Base-by-base conservation (phyloP, 1,140 invertebrate species). In the Pogonomyrmex barbatus region DNA sequence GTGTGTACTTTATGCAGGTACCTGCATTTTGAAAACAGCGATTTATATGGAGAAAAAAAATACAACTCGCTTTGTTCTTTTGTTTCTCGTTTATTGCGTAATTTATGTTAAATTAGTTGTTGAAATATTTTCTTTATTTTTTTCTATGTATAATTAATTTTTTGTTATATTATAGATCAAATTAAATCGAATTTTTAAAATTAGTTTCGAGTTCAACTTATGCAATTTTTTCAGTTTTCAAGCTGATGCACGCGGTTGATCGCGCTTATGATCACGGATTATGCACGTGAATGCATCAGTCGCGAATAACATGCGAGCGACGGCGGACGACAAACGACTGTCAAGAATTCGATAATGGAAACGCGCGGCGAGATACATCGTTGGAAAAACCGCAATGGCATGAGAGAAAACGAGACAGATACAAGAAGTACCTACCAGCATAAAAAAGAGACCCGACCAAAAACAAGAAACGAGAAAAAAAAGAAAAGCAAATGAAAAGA, bases 291-390 rank as follows among this genome's bases (percentile, higher is more conserved):
- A 52, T 39, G 33, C 17, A 10, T 39, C n/a, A 56, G 60, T n/a
- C 76, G 65, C 82, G 78, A 91, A 58, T 42, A 76, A 76, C 88
- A 73, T 71, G 24, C 24, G 85, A 86, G 70, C 89, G 79, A 85
- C 58, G 36, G 70, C 63, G 85, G 81, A 82, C 85, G 77, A 82
- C 63, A 67, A 89, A 88, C 24, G 24, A 24, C 89, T 90, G 87
- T 82, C 56, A 82, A 63, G 88, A 89, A 89, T 88, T 90, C 88
- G 86, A 91, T 91, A 89, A 91, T 91, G 90, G 83, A 91, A 91
- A 88, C 85, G 88, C 84, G 56, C 14, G 50, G 42, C 70, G 67
- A 58, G 87, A 86, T 67, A 87, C 85, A 79, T 83, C 68, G 86
- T 86, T 33, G 83, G 82, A 76, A 85, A 89, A 89, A 86, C 78